These are phyloP conservation scores for Mallotus villosus DNA, from an alignment of 2,797 vertebrate genomes.

Conservation along the genomic window DNA sequence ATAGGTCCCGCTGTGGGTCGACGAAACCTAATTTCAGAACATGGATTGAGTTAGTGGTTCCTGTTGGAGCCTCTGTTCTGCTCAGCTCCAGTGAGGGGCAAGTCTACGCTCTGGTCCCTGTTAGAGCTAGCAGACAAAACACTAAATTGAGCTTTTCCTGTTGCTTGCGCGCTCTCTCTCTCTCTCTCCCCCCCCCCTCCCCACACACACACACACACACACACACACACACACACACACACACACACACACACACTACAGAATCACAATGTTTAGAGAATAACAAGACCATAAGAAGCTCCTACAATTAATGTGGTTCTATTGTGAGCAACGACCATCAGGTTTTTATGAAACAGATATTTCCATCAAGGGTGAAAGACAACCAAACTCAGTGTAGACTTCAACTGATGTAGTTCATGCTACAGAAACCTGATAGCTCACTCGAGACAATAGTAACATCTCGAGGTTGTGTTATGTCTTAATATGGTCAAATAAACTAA, in stretches of 20 bases:
- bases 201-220: no score
- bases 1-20: slow-evolving; percentile 17
- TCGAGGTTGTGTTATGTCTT: neutral
- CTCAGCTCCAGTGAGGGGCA: no score
- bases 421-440: neutral
- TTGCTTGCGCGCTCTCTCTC: neutral
- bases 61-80: slow-evolving; percentile 22
- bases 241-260: neutral
- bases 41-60: slow-evolving; percentile 57
- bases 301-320: no score
- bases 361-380: slow-evolving; percentile 8
- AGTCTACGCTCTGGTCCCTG: neutral
- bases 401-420: neutral
- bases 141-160: neutral
- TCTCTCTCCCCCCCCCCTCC: neutral
- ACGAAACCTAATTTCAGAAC: slow-evolving; percentile 51
- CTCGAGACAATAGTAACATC: neutral
- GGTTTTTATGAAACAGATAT: neutral
- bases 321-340: no score
- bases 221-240: no score
- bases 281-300: no score
- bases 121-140: neutral
- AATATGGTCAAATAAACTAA: neutral
- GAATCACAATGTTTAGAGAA: no score
- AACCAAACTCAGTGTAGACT: neutral